Percentiles rank a stretch among this genome's conserved stretches.
Evolutionary conservation across 2,888 invertebrate genomes (phyloP).

Genomic region (Lamellibrachia satsuma): DNA sequence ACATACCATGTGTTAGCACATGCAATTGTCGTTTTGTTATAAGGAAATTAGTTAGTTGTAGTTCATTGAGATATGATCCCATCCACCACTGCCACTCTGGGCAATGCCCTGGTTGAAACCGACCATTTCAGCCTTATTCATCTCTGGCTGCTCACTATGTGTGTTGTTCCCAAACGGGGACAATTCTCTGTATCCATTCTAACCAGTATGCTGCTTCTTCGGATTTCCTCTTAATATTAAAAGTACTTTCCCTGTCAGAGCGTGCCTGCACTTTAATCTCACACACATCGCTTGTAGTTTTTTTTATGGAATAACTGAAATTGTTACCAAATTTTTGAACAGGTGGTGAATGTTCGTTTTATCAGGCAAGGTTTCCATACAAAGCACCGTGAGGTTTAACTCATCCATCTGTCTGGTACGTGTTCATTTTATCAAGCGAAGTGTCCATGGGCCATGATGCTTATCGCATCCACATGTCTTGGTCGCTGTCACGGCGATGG

Average conservation of each 20-base stretch:
- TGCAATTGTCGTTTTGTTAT: too few species aligned
- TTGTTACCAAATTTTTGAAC: not conserved
- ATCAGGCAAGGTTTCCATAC: not conserved
- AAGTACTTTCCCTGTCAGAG: not conserved
- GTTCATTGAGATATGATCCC: too few species aligned
- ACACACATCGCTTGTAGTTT: not conserved
- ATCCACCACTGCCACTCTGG: too few species aligned
- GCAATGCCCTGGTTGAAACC: too few species aligned
- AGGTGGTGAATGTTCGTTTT: not conserved
- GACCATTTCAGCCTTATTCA: too few species aligned
- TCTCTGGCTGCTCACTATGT: too few species aligned
- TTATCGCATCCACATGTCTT: too few species aligned
- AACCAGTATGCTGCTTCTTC: not conserved
- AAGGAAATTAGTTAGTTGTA: too few species aligned
- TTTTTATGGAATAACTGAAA: not conserved
- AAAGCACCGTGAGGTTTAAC: not conserved
- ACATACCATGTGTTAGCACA: too few species aligned
- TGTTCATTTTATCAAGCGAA: not conserved
- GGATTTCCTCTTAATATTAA: not conserved
- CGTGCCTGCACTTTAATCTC: not conserved
- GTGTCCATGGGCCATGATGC: too few species aligned
- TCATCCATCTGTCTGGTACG: not conserved
- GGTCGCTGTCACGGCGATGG: not conserved
- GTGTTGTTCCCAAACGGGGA: not conserved
- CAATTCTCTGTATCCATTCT: not conserved